Base-by-base conservation (phyloP, 2,888 invertebrate genomes). In the Epinotia brunnichana region DNA sequence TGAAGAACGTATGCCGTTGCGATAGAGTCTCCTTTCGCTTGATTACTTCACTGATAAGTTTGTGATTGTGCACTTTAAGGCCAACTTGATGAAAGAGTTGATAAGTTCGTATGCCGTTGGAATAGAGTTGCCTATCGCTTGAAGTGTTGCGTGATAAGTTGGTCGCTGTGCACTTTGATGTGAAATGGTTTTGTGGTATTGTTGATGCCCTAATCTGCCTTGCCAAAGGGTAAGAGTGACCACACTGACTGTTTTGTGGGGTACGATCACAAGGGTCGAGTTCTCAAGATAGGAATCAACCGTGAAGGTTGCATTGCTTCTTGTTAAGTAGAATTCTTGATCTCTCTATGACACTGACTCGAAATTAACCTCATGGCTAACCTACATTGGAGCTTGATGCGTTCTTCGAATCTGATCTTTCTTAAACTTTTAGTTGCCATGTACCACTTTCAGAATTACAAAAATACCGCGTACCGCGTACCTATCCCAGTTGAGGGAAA, bases 161-260 rank as follows among this genome's bases (percentile, higher is more conserved):
- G 64, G 64, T 39, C 7, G 17, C 7, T 13, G 44, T 29, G 24
- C 15, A 59, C 62, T 56, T 62, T 56, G 69, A 56, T 44, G 62
- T 57, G 51, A 39, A 56, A 70, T 21, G 63, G 19, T 21, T 35
- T 64, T 44, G 63, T 64, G 35, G 64, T 48, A 24, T 56, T 44
- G 7, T 35, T 19, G 48, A 29, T 53, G 48, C 51, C 21, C 2
- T 24, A 24, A 1, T 24, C 3, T 44, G 15, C 39, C 13, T 11
- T 44, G 44, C 19, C 13, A 21, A 61, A 44, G 61, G 41, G 21
- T 44, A 61, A 44, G 44, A 41, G 41, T 44, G 21, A 44, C 39
- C 39, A 39, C 19, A 5, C 15, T 19, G 19, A 13, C 19, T 61
- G 61, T 44, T 60, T 60, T 60, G 41, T 41, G 35, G 41, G 41